Evolutionary conservation across 2,888 invertebrate genomes (phyloP), one percentile per base, ranked within the genome.

Genomic region (Ichneumon xanthorius): DNA sequence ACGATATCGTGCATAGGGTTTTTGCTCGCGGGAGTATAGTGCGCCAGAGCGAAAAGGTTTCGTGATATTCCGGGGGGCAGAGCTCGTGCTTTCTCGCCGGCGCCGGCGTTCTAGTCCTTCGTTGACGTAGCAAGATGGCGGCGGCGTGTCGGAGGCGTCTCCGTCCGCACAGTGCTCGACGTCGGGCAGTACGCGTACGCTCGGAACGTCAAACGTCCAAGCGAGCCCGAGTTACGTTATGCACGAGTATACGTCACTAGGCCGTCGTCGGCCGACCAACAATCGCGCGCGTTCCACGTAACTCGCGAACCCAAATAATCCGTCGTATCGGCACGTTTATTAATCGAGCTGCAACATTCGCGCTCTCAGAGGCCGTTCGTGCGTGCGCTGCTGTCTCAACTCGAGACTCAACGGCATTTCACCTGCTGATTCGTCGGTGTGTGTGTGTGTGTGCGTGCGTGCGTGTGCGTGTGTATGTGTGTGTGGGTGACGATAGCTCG

Each of bases 141-240:
- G 91, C 92, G 92, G 90, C 92, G 92, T 90, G 90, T 92, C 92
- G 91, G 93, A 94, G 94, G 94, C 94, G 94, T 94, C 94, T 92
- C 91, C 91, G 91, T 90, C 89, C 89, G 89, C 90, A 91, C 92
- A 92, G 93, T 92, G 92, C 92, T 92, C 92, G 91, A 92, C 90
- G 91, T 91, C 91, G 92, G 90, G 90, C 91, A 92, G 92, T 90
- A 89, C 93, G 92, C 91, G 92, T 91, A 92, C 88, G 91, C 91
- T 92, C 92, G 92, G 88, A 90, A 90, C 88, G 87, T 82, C 80
- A 77, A 65, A 86, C 82, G 84, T 84, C 79, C 72, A 48, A 61
- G 55, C 33, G 61, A 61, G n/a, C 33, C 16, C 40, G 30, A 65
- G 68, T 70, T 1, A 63, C 55, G 37, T 71, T 70, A 63, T 61